phyloP scores from a whole-genome alignment of 2,113 vertebrate species.

The Microtus oregoni region DNA sequence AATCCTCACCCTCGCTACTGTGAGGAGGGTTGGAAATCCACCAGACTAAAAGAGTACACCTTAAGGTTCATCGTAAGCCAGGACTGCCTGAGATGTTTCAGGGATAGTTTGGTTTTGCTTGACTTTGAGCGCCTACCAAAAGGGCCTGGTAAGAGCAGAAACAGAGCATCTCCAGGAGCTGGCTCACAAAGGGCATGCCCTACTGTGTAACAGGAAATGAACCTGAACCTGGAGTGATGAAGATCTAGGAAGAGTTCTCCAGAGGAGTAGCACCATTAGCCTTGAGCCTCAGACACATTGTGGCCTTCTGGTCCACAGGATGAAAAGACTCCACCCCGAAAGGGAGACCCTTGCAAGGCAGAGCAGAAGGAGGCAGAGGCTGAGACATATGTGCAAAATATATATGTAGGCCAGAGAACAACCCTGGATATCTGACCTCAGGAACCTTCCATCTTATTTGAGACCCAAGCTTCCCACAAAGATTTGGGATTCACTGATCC shows the following conservation, averaged over 20 bases:
- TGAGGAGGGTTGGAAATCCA: neutral
- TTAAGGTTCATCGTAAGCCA: neutral
- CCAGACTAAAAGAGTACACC: neutral
- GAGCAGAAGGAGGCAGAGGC: neutral
- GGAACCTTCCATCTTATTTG: neutral
- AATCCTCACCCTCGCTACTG: neutral
- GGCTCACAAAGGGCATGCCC: neutral
- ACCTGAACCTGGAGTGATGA: neutral
- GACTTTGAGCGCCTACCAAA: neutral
- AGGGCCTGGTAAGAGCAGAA: neutral
- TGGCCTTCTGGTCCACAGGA: neutral
- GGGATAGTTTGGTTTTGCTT: neutral
- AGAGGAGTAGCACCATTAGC: neutral
- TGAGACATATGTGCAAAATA: neutral
- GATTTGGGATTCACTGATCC: neutral
- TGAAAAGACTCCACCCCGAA: neutral
- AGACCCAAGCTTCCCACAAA: neutral
- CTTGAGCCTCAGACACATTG: neutral
- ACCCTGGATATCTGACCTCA: neutral
- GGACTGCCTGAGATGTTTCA: neutral
- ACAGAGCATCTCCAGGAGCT: neutral
- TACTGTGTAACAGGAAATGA: neutral
- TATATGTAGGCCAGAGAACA: neutral
- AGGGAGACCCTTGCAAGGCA: neutral
- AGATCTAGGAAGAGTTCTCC: neutral